A percentile compares a stretch with the other conserved stretches of the same genome.
Evolutionary conservation across 2,797 vertebrate genomes (phyloP).

Genomic region (Tokudaia muenninki): DNA sequence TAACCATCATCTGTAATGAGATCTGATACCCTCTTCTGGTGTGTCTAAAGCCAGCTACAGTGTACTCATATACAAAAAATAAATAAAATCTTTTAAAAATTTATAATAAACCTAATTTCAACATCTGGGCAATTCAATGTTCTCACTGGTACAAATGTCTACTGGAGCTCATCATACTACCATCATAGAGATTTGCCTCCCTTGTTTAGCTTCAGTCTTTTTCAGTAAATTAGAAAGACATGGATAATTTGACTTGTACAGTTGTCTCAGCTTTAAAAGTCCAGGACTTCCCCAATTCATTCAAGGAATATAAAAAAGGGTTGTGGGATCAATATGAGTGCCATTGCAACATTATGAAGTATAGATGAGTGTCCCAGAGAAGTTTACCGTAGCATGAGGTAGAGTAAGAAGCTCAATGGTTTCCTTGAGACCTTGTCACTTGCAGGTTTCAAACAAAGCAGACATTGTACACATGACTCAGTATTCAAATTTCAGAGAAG

Average conservation of each 20-base stretch:
- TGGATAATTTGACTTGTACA: fast-evolving
- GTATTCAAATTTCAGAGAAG: not conserved
- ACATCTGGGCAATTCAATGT: fast-evolving
- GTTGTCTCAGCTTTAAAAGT: not conserved
- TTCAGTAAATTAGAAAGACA: not conserved
- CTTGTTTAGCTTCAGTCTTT: not conserved
- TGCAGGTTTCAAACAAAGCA: not conserved
- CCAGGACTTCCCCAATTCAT: not conserved
- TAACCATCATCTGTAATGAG: no score
- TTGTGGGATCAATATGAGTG: not conserved
- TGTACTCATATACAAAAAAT: no score
- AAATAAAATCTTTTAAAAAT: no score
- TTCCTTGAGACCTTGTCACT: not conserved
- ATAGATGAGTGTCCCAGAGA: not conserved
- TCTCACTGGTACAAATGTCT: not conserved
- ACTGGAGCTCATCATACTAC: not conserved
- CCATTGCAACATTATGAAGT: not conserved
- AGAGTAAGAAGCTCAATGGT: not conserved
- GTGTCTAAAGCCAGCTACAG: no score
- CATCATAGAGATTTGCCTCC: not conserved
- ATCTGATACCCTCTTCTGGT: no score
- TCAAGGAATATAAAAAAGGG: not conserved
- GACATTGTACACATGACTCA: not conserved
- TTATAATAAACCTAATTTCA: not conserved
- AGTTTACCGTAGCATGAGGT: not conserved